Base-by-base conservation (phyloP, 2,888 invertebrate species). In the Ischnus inquisitorius region DNA sequence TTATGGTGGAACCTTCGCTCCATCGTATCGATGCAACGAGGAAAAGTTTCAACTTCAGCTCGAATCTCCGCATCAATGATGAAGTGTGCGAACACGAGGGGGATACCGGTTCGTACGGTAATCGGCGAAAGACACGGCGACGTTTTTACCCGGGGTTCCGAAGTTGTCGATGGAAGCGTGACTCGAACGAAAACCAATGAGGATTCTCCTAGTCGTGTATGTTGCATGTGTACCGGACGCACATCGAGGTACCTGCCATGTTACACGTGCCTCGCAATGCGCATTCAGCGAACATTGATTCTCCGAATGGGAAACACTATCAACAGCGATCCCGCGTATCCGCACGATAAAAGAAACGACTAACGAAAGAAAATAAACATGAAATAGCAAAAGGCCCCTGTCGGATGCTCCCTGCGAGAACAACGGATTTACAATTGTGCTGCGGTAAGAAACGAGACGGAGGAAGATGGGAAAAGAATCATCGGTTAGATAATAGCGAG, bases 401-500 rank as follows among this genome's bases (percentile, higher is more conserved):
- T 51, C 62, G 28, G 74, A 12, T 46, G 46, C 14, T 72, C 62
- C 60, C 68, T 68, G 57, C 8, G 54, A 34, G 34, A 34, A 34
- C 6, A 34, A 34, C 34, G 34, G 34, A 34, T 34, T 34, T 34
- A 34, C 34, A 34, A 34, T 34, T 2, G 34, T 34, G 34, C 34
- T 4, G 34, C 34, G 34, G 34, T 34, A 74, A 68, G 60, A 43
- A 82, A 78, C 68, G 51, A 67, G 57, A 82, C 16, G 48, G 14
- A 72, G 46, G n/a, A 6, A 39, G 54, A 84, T 60, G 28, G 16
- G 2, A 25, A 57, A 81, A 81, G 71, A 82, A 84, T 74, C 71
- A 79, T 79, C 79, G 81, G 75, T 84, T 84, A 82, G 76, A 79
- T 84, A 84, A 84, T 79, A 76, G 82, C 51, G 64, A 74, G 75